Evolutionary conservation across 1,140 invertebrate species (phyloP).

Genomic region (Cydia strobilella): DNA sequence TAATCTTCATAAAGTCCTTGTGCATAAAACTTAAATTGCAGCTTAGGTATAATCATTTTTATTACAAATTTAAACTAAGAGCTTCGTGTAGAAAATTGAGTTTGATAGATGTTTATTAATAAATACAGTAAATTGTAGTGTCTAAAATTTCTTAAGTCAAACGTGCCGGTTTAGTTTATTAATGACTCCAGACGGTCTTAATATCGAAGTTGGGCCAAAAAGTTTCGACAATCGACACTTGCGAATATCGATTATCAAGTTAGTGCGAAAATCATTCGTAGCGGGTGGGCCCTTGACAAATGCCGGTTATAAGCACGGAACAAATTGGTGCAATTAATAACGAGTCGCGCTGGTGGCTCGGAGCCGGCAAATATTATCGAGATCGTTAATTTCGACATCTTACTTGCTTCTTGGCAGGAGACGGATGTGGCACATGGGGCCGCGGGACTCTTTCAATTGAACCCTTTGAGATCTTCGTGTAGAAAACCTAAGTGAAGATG

Average conservation of each 20-base stretch:
- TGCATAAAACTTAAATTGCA: neutral
- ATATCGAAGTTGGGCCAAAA: constrained; percentile 51
- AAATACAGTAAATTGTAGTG: constrained; percentile 4
- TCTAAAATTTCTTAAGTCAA: constrained; percentile 41
- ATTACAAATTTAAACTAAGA: neutral
- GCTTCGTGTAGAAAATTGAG: neutral
- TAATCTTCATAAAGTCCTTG: neutral
- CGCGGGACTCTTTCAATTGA: neutral
- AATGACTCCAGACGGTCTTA: constrained; percentile 50
- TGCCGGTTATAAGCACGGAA: constrained; percentile 76
- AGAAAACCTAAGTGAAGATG: neutral
- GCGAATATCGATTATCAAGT: constrained; percentile 74
- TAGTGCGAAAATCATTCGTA: constrained; percentile 72
- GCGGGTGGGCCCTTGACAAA: constrained; percentile 73
- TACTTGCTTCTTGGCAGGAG: constrained; percentile 53
- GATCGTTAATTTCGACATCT: constrained; percentile 79
- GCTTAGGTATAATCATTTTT: neutral
- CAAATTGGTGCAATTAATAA: constrained; percentile 79
- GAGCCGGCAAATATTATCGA: constrained; percentile 78
- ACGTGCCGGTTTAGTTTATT: constrained; percentile 52
- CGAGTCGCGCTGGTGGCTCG: constrained; percentile 63
- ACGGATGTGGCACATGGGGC: constrained; percentile 52
- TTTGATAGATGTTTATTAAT: neutral
- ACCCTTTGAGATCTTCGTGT: neutral
- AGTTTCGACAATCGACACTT: constrained; percentile 62